Evolutionary conservation across 2,888 invertebrate species (phyloP).

Genomic region (Hypomecis atomaria): DNA sequence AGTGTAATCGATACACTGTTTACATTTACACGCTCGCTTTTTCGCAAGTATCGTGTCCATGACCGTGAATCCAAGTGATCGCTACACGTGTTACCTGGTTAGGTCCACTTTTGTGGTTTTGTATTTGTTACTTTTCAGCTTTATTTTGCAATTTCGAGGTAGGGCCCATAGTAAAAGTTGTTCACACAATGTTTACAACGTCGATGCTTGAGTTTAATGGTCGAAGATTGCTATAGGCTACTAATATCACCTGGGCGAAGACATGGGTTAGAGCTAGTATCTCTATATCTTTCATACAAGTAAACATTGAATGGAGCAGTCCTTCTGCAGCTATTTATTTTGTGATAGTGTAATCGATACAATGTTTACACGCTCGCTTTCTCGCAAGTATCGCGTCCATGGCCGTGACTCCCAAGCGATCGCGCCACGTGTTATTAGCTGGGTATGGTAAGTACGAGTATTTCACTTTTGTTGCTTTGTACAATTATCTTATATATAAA

Average conservation of each 20-base stretch:
- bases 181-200: no score
- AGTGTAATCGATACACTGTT: conserved; percentile 1
- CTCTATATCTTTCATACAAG: no score
- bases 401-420: neutral
- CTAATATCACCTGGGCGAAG: no score
- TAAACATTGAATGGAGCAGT: no score
- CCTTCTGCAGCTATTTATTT: neutral
- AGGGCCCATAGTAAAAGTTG: no score
- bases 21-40: conserved; percentile 14
- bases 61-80: neutral
- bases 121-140: no score
- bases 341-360: neutral
- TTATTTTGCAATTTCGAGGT: no score
- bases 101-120: neutral
- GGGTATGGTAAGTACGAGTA: neutral
- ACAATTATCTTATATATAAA: no score
- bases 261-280: no score
- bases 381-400: neutral
- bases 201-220: no score
- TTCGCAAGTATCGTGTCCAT: neutral
- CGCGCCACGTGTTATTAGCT: neutral
- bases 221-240: no score
- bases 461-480: no score
- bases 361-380: conserved; percentile 9
- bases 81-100: neutral